Conservation (phyloP, 2,888 invertebrate species). For the Ectropis crepuscularia region DNA sequence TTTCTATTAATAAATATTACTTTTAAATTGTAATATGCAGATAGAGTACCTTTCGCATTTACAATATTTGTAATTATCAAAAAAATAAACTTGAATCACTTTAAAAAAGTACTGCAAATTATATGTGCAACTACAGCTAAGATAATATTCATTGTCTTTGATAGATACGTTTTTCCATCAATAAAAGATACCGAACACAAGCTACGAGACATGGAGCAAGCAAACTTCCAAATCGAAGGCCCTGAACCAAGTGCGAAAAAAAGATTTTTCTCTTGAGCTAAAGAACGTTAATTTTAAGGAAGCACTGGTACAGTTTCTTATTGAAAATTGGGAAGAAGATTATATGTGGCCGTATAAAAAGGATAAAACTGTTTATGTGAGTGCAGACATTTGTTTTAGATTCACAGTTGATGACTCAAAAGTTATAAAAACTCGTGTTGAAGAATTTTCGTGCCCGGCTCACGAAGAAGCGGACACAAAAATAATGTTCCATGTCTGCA, state of each 20-base stretch:
- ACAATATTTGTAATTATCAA: too few species aligned
- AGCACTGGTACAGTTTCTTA: conserved; percentile 3
- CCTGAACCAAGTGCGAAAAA: neutral
- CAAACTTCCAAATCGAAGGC: neutral
- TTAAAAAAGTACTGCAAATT: neutral
- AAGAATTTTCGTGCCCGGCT: neutral
- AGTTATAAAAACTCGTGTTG: neutral
- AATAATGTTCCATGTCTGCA: neutral
- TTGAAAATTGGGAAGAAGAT: conserved; percentile 1
- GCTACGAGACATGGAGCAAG: too few species aligned
- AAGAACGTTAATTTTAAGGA: conserved; percentile 1
- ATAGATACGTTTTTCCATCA: too few species aligned
- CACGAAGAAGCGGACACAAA: conserved; percentile 1
- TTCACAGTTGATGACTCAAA: neutral
- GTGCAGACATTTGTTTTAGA: neutral
- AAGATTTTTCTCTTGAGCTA: neutral
- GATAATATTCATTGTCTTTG: too few species aligned
- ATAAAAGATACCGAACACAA: too few species aligned
- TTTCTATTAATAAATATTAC: too few species aligned
- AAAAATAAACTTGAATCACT: too few species aligned
- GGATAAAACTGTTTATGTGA: neutral
- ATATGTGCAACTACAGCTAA: neutral
- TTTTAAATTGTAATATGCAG: too few species aligned
- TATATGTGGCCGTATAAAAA: neutral
- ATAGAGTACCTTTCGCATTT: too few species aligned